Evolutionary conservation across 2,797 vertebrate species (phyloP).

Genomic region (Halcyon smyrnensis): DNA sequence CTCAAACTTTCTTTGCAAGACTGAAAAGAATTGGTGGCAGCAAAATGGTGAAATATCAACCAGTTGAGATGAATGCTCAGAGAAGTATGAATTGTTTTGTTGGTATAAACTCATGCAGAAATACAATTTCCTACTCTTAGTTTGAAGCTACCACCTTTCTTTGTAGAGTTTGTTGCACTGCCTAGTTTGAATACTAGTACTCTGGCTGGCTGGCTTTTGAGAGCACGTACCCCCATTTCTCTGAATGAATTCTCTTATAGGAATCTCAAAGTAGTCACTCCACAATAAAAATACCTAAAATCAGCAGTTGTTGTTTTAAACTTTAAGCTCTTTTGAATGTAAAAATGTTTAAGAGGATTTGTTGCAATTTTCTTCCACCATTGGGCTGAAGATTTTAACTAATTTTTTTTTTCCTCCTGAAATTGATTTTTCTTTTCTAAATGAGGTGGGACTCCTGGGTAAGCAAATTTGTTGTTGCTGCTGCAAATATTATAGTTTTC

Average conservation of each 20-base stretch:
- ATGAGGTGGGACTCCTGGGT: background rate
- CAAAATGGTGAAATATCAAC: conserved; percentile 99
- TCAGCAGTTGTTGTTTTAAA: background rate
- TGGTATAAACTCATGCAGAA: conserved; percentile 68
- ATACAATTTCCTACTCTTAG: conserved; percentile 58
- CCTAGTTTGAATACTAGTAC: conserved; percentile 36
- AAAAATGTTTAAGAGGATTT: background rate
- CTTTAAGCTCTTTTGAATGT: background rate
- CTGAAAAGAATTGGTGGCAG: conserved; percentile 98
- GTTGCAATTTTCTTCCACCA: background rate
- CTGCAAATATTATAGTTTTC: background rate
- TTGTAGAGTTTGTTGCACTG: conserved; percentile 50
- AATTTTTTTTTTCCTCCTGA: background rate
- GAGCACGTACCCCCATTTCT: background rate
- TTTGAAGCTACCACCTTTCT: conserved; percentile 70
- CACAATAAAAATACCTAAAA: background rate
- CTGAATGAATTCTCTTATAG: background rate
- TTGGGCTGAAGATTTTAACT: background rate
- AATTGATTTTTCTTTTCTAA: background rate
- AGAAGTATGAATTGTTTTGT: conserved; percentile 89
- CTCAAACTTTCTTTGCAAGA: conserved; percentile 98
- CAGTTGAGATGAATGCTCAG: conserved; percentile 96
- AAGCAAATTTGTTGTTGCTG: background rate
- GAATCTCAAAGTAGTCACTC: conserved; percentile 14
- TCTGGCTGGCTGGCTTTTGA: conserved; percentile 5